Base-by-base conservation (phyloP, 2,888 invertebrate species). In the Polydrusus cervinus region DNA sequence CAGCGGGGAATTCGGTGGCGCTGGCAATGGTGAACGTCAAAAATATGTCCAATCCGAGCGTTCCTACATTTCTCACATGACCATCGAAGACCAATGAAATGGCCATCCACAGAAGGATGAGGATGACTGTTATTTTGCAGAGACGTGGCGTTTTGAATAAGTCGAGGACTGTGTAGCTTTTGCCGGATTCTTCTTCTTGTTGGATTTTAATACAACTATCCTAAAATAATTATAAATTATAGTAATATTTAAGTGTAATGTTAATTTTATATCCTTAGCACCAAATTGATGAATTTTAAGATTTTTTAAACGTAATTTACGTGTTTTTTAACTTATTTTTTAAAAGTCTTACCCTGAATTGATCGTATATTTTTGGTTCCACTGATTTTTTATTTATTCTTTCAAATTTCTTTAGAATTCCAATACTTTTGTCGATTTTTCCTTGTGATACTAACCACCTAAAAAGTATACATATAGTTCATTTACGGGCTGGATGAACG, bases 371-470 rank as follows among this genome's bases (percentile, higher is more conserved):
- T 83, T 92, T 91, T 0, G 93, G 92, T 0, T 93, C 91, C 11
- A 96, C 93, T 78, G 92, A 91, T 0, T 91, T 93, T 61, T 92
- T 91, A 85, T 97, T 97, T 67, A 95, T 91, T 78, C 90, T 90
- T 82, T 95, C 95, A 82, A 96, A 93, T 82, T 93, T 94, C 85
- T 92, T 92, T 83, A 96, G 89, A 53, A 96, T 96, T 0, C 86
- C 87, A 10, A 95, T 89, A 0, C 96, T 95, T 83, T 93, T 92
- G 81, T 95, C 94, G 3, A 94, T 90, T 85, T 93, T 91, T 2
- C 96, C 96, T 88, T 95, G 95, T 0, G 96, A 95, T 1, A 95
- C 93, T 47, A 97, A 87, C 96, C 96, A 96, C 81, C 94, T 94
- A 86, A 16, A 88, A 87, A 80, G 79, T 16, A 10, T 16, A 9